Percentiles rank a stretch among this genome's conserved stretches.
Conservation (phyloP, 2,113 vertebrate species). For the Carlito syrichta region DNA sequence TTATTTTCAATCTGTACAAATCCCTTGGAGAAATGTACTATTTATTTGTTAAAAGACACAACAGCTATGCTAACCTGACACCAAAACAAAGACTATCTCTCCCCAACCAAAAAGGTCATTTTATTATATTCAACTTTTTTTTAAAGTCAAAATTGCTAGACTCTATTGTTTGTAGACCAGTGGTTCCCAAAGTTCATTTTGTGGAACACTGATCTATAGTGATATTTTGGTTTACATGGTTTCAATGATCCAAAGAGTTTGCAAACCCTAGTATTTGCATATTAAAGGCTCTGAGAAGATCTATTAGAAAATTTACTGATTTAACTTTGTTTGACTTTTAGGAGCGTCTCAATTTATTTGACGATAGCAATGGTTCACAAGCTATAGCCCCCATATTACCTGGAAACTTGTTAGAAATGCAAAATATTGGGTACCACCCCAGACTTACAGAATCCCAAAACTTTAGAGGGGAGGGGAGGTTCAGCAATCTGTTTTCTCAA, state of each 20-base stretch:
- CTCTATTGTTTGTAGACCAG: neutral
- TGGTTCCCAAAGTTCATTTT: conserved; percentile 6
- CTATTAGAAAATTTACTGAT: neutral
- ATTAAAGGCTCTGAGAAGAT: neutral
- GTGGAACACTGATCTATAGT: neutral
- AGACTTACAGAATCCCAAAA: neutral
- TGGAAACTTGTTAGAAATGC: neutral
- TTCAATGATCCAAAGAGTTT: neutral
- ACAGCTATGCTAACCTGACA: conserved; percentile 37
- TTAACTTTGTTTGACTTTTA: conserved; percentile 3
- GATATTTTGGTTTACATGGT: neutral
- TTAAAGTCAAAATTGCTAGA: neutral
- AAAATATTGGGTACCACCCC: neutral
- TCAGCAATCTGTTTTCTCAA: neutral
- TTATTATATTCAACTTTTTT: neutral
- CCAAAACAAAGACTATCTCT: neutral
- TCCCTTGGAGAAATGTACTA: conserved; percentile 48
- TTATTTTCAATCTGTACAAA: conserved; percentile 61
- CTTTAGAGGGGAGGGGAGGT: neutral
- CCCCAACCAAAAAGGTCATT: neutral
- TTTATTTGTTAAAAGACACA: conserved; percentile 41
- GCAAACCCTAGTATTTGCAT: neutral
- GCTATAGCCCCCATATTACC: neutral
- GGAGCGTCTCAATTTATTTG: neutral
- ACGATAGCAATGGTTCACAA: neutral